Evolutionary conservation across 2,888 invertebrate species (phyloP).

Genomic region (Ecliptopera silaceata): DNA sequence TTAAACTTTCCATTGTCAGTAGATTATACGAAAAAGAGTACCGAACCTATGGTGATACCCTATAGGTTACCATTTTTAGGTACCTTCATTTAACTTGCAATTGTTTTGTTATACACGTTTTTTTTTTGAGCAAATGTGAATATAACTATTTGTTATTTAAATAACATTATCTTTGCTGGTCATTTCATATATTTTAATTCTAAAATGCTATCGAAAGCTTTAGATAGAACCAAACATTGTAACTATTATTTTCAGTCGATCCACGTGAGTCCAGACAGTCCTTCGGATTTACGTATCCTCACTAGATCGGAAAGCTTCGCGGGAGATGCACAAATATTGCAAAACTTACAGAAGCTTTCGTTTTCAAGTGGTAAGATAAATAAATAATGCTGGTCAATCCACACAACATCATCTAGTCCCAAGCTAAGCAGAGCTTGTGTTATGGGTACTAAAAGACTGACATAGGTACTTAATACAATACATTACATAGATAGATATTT

Average conservation of each 20-base stretch:
- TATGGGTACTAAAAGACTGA: too few relatives aligned
- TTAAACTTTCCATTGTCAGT: not conserved
- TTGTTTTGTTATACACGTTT: not conserved
- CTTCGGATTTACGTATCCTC: constrained; percentile 83
- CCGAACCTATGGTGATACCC: not conserved
- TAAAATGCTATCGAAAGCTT: not conserved
- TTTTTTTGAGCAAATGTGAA: not conserved
- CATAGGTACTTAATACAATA: too few relatives aligned
- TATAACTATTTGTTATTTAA: not conserved
- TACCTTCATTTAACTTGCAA: not conserved
- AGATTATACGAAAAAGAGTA: not conserved
- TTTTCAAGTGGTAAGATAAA: constrained; percentile 57
- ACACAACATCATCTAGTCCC: too few relatives aligned
- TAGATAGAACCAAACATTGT: not conserved
- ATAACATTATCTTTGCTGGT: not conserved
- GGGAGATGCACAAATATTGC: constrained; percentile 90
- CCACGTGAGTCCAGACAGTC: constrained; percentile 84
- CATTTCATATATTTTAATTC: not conserved
- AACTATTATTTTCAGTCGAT: constrained; percentile 60
- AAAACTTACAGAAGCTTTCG: constrained; percentile 85
- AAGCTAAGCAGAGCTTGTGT: too few relatives aligned
- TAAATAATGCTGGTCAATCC: too few relatives aligned
- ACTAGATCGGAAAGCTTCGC: constrained; percentile 89
- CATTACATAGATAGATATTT: too few relatives aligned
- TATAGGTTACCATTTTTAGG: not conserved